Evolutionary conservation across 1,140 invertebrate species (phyloP), one percentile per base, ranked within the genome.

Genomic region (Drosophila arawakana): DNA sequence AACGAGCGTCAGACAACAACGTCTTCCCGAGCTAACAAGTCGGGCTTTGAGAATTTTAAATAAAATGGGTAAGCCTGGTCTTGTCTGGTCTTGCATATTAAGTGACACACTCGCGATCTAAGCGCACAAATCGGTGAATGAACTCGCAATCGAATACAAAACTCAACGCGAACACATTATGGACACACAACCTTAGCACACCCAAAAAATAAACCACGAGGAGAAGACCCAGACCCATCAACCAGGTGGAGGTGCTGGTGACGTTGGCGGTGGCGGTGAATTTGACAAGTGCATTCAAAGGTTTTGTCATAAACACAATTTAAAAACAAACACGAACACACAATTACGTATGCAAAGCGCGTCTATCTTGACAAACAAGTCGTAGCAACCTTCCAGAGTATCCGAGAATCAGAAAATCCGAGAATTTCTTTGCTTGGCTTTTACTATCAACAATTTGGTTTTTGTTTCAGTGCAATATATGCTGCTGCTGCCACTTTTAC

Each of bases 31-130:
- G 30, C 62, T 46, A 30, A 30, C 70, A 70, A 50, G 62, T 59
- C 11, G 43, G 39, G 52, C 15, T 34, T 30, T 30, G 25, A 34
- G 21, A 57, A 73, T 83, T 76, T 79, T 88, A 50, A 68, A 62
- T 30, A 30, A 84, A 89, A 88, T 88, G 84, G 84, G 84, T 88
- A 88, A 88, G 84, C 67, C 73, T 71, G 67, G 74, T 50, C 67
- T 47, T 80, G 84, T 30, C 25, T 30, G 25, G 74, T 50, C 67
- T 47, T 80, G 84, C 84, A 89, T 88, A 88, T 73, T 78, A 89
- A 88, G 44, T 80, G 54, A 61, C n/a, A 18, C 39, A 34, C 21
- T 47, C 25, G 25, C 39, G 57, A 57, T 63, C 63, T 74, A 71
- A 63, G 50, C 61, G 35, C 13, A 30, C 25, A 69, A 66, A 62